Conservation (phyloP, 2,888 invertebrate species). For the Agrotis clavis region DNA sequence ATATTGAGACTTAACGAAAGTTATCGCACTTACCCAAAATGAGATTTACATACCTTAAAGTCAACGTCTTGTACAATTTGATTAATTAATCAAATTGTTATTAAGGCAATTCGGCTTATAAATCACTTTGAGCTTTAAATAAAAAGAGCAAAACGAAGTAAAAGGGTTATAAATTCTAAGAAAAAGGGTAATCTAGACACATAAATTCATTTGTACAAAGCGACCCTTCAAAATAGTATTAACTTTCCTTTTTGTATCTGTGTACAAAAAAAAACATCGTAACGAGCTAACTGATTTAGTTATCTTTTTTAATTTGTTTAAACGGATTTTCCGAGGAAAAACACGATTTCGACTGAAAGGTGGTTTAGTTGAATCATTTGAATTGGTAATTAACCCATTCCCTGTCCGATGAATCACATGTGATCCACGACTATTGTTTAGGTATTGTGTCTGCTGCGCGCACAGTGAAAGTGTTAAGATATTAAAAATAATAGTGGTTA, state of each 20-base stretch:
- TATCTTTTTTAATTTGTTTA: conserved; percentile 50
- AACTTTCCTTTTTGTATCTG: conserved; percentile 39
- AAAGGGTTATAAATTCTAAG: conserved; percentile 15
- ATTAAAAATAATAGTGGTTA: conserved; percentile 37
- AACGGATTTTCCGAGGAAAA: conserved; percentile 41
- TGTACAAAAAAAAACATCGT: conserved; percentile 34
- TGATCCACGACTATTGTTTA: too few species aligned
- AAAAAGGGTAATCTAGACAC: conserved; percentile 52
- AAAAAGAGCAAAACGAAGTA: conserved; percentile 11
- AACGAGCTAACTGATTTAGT: conserved; percentile 46
- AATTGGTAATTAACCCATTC: conserved; percentile 52
- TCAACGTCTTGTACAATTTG: conserved; percentile 4
- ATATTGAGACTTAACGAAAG: not conserved
- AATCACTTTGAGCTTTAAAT: conserved; percentile 24
- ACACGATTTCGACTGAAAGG: conserved; percentile 19
- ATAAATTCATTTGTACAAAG: conserved; percentile 68
- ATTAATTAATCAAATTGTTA: conserved; percentile 38
- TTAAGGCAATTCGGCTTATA: conserved; percentile 21
- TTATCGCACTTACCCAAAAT: not conserved
- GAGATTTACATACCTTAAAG: not conserved
- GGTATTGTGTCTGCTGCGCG: too few species aligned
- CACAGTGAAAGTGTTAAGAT: too few species aligned
- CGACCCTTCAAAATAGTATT: conserved; percentile 56
- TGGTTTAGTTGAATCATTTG: conserved; percentile 34
- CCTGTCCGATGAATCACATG: too few species aligned